A percentile compares a stretch with the other conserved stretches of the same genome.
These are phyloP conservation scores for Pteropus alecto DNA, from an alignment of 2,113 vertebrate genomes.

Conservation along the genomic window DNA sequence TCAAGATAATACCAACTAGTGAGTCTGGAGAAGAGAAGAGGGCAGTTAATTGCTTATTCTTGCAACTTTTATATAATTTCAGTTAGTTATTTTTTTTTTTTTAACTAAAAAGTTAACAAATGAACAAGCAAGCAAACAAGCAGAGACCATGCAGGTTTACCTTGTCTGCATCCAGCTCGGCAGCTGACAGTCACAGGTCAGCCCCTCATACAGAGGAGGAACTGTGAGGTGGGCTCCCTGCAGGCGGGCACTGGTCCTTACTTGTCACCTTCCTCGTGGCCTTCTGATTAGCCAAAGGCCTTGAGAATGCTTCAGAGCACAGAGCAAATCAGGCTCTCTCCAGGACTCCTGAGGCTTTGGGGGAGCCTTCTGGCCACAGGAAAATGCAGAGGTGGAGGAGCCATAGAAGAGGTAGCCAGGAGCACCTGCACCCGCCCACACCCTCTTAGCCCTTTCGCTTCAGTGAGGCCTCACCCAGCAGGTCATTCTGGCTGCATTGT, in stretches of 20 bases:
- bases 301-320: rapidly evolving
- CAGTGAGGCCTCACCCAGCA: background rate
- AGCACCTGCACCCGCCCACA: rapidly evolving
- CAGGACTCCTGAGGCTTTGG: background rate
- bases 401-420: rapidly evolving
- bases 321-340: background rate
- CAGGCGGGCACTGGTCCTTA: background rate
- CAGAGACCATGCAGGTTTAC: background rate
- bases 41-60: background rate
- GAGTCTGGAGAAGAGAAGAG: background rate
- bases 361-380: background rate
- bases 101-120: background rate
- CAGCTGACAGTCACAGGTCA: background rate
- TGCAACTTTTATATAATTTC: background rate
- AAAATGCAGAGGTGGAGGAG: background rate
- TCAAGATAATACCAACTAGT: background rate
- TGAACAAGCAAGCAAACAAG: background rate
- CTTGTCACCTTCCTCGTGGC: rapidly evolving
- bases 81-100: background rate
- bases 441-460: background rate
- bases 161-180: background rate
- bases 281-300: background rate
- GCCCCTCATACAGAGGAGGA: background rate
- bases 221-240: background rate
- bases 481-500: background rate